Evolutionary conservation across 2,888 invertebrate species (phyloP), one percentile per base, ranked within the genome.

Genomic region (Quadroppia sp.): DNA sequence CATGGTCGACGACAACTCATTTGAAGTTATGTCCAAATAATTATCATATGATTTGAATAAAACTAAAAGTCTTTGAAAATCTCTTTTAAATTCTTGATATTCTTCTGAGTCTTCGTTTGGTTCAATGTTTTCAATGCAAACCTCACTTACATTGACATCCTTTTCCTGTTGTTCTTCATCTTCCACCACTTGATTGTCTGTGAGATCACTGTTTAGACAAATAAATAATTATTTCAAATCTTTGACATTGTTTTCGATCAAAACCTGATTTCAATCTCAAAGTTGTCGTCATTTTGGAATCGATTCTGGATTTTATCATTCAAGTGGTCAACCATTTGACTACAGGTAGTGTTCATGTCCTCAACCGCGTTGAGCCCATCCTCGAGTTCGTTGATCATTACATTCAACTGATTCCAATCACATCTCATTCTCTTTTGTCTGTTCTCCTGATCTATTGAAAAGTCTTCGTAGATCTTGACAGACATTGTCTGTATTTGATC

Each of bases 301-400:
- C 20, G 4, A 17, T 20, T 50, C 4, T 17, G 17, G 59, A 59
- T 59, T 23, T 59, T 28, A 6, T 28, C 28, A 28, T 13, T 59
- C 59, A 59, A 28, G 28, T 59, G 17, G 11, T 17, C 28, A 9
- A 59, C 32, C 59, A 59, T 59, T 59, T 59, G 59, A 59, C 28
- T 59, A 82, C 97, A 98, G 0, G 94, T 93, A 72, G 95, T 90
- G 81, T 94, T 89, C 85, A 97, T 99, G 9, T 97, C 85, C 82
- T 97, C 97, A 79, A 99, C 94, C 80, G 92, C 92, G 1, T 91
- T 91, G 1, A 94, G 93, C 0, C 94, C 96, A 81, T 94, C 92
- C 80, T 96, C 96, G 81, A 93, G 94, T 81, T 92, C 90, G 28
- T 90, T 88, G 81, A 94, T 94, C 23, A 95, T 85, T 79, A 90